These are phyloP conservation scores for Spizaetus ornatus DNA, from an alignment of 2,113 vertebrate species.

Conservation along the genomic window DNA sequence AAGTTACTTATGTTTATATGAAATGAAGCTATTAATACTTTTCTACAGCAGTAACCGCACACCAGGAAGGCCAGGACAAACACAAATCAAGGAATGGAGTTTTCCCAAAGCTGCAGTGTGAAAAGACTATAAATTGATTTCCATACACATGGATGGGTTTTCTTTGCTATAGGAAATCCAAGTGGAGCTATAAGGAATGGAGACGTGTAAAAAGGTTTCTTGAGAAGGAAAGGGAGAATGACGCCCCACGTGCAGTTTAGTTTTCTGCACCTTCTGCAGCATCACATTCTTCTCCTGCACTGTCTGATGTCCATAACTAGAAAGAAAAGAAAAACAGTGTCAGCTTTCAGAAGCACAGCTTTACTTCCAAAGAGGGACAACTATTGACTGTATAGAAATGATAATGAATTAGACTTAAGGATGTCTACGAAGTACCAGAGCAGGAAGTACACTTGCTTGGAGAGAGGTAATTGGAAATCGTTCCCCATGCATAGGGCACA, in stretches of 20 bases:
- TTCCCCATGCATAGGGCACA: background rate
- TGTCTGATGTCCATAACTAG: slow-evolving; percentile 98
- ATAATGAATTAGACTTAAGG: background rate
- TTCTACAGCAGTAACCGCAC: slow-evolving; percentile 93
- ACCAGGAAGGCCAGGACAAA: slow-evolving; percentile 87
- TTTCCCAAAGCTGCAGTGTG: slow-evolving; percentile 88
- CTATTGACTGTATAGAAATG: accelerated
- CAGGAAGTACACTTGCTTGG: background rate
- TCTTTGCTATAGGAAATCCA: slow-evolving; percentile 89
- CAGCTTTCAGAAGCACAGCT: background rate
- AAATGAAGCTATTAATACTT: slow-evolving; percentile 90
- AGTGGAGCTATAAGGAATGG: slow-evolving; percentile 92
- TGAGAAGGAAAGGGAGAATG: slow-evolving; percentile 70
- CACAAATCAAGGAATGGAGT: slow-evolving; percentile 85
- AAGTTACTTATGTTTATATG: slow-evolving; percentile 81
- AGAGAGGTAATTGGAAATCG: background rate
- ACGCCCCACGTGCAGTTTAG: slow-evolving; percentile 69
- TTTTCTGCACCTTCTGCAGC: slow-evolving; percentile 84
- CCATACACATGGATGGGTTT: slow-evolving; percentile 82
- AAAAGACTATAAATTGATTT: slow-evolving; percentile 83
- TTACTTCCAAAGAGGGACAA: background rate
- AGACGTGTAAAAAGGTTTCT: slow-evolving; percentile 93
- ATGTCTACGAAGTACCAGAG: background rate
- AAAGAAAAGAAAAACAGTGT: background rate
- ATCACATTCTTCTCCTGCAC: slow-evolving; percentile 87